phyloP scores from a whole-genome alignment of 2,113 vertebrate genomes.

The Macroglossus sobrinus region DNA sequence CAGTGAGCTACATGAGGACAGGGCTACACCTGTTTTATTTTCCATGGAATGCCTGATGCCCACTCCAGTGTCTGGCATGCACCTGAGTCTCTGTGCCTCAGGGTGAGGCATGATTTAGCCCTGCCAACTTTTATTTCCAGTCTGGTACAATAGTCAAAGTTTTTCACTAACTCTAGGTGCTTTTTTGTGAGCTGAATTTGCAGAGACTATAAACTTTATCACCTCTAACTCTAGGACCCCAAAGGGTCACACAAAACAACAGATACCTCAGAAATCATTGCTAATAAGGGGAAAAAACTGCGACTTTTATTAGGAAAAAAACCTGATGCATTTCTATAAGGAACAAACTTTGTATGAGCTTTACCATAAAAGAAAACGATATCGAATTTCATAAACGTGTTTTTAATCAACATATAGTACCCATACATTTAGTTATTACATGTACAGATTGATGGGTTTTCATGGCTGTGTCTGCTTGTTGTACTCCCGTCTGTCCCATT shows the following conservation, averaged over 20 bases:
- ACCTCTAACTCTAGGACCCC: neutral
- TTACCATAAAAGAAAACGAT: neutral
- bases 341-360: neutral
- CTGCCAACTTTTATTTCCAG: neutral
- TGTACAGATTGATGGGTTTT: neutral
- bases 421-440: neutral
- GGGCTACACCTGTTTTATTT: neutral
- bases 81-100: neutral
- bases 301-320: neutral
- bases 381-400: neutral
- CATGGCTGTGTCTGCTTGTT: neutral
- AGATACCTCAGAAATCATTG: slow-evolving; percentile 34
- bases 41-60: neutral
- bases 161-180: neutral
- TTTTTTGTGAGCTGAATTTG: neutral
- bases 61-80: neutral
- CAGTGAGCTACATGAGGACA: neutral
- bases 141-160: neutral
- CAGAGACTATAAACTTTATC: neutral
- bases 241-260: neutral
- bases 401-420: neutral
- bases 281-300: neutral
- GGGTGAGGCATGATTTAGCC: neutral
- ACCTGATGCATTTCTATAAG: neutral
- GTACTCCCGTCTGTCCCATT: neutral